Conservation (phyloP, 2,888 invertebrate genomes). For the Notodonta ziczac region DNA sequence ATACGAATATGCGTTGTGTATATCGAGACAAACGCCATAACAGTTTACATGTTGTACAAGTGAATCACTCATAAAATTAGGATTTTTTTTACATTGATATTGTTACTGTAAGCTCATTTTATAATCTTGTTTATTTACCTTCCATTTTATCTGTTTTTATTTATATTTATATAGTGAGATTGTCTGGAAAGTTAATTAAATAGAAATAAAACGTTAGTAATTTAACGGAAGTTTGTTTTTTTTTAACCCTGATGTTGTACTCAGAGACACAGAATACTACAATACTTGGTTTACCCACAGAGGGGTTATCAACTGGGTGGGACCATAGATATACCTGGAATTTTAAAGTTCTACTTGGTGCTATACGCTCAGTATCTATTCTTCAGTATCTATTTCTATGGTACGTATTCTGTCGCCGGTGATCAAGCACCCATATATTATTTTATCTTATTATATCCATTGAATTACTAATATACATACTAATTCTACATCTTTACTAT, state of each 20-base stretch:
- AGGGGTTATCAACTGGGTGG: too few relatives aligned
- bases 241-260: conserved; percentile 16
- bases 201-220: conserved; percentile 40
- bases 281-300: too few relatives aligned
- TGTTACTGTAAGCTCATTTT: background rate
- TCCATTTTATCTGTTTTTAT: conserved; percentile 30
- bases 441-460: too few relatives aligned
- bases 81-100: conserved; percentile 10
- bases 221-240: conserved; percentile 48
- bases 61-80: conserved; percentile 28
- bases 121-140: conserved; percentile 35
- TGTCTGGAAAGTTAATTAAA: conserved; percentile 19
- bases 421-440: too few relatives aligned
- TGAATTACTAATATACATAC: too few relatives aligned
- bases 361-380: too few relatives aligned
- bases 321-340: too few relatives aligned
- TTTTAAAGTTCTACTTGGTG: too few relatives aligned
- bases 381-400: too few relatives aligned
- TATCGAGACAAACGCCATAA: conserved; percentile 79
- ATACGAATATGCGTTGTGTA: conserved; percentile 78
- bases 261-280: too few relatives aligned
- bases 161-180: conserved; percentile 8
- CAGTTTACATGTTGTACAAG: conserved; percentile 62
- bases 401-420: too few relatives aligned
- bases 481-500: too few relatives aligned